Conservation (phyloP, 1,140 invertebrate species). For the Aplysia californica region DNA sequence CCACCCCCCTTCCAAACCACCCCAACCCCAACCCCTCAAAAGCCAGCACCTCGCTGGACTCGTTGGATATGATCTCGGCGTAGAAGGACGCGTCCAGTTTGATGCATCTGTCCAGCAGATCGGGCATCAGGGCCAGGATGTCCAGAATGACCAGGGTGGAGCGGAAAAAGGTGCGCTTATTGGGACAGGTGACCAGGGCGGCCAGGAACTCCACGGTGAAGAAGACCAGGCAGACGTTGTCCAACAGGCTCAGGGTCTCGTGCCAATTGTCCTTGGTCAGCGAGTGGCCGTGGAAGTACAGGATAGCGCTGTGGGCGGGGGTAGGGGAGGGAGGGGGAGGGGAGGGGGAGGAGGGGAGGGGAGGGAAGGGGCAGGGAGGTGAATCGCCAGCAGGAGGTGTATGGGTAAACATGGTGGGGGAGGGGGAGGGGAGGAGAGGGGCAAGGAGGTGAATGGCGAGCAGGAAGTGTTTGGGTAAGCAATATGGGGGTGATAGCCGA, state of each 20-base stretch:
- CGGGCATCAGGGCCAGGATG: no score
- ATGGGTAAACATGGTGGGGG: background rate
- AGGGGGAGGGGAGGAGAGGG: background rate
- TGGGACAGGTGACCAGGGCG: background rate
- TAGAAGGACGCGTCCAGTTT: no score
- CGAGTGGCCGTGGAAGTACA: background rate
- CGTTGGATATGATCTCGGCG: no score
- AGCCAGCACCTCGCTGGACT: no score
- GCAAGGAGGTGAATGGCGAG: background rate
- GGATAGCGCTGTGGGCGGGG: background rate
- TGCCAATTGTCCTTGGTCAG: background rate
- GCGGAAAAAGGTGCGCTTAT: background rate
- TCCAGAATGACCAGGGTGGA: background rate
- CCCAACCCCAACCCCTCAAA: no score
- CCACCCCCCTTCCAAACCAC: no score
- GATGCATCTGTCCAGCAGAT: no score
- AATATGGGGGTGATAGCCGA: background rate
- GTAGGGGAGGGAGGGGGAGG: background rate
- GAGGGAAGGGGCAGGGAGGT: background rate
- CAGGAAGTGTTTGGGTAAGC: background rate
- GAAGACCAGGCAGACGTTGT: background rate
- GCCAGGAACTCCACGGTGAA: background rate
- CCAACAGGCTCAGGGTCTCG: background rate
- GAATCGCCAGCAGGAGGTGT: background rate
- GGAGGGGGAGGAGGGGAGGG: background rate